Conservation (phyloP, 2,797 vertebrate genomes). For the Oceanodroma leucorhoa region DNA sequence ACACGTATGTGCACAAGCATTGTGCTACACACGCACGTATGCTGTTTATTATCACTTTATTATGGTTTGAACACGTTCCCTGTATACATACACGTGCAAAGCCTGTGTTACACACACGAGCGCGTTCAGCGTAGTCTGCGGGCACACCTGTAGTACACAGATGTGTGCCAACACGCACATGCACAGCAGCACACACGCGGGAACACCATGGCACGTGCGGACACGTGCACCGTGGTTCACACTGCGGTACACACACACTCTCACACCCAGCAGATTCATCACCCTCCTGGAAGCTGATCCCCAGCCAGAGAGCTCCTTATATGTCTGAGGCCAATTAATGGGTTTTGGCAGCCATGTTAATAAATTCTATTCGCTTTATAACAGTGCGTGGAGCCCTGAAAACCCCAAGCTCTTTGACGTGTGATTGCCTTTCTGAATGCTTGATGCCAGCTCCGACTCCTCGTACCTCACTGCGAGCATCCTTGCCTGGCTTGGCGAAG, state of each 20-base stretch:
- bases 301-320: background rate
- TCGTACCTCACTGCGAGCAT: fast-evolving
- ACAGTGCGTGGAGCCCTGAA: background rate
- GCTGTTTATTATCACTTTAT: background rate
- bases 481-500: fast-evolving
- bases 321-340: background rate
- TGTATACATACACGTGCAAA: no score
- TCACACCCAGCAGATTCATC: background rate
- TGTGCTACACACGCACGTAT: fast-evolving
- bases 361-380: background rate
- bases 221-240: fast-evolving
- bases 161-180: background rate
- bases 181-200: background rate
- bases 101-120: fast-evolving
- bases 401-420: background rate
- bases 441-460: background rate
- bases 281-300: background rate
- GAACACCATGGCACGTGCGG: fast-evolving
- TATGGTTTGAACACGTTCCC: background rate
- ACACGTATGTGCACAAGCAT: background rate
- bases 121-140: fast-evolving
- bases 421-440: background rate
- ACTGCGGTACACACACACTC: fast-evolving
- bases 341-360: background rate
- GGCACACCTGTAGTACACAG: background rate